Evolutionary conservation across 2,888 invertebrate genomes (phyloP), one percentile per base, ranked within the genome.

Genomic region (Baccha elongata): DNA sequence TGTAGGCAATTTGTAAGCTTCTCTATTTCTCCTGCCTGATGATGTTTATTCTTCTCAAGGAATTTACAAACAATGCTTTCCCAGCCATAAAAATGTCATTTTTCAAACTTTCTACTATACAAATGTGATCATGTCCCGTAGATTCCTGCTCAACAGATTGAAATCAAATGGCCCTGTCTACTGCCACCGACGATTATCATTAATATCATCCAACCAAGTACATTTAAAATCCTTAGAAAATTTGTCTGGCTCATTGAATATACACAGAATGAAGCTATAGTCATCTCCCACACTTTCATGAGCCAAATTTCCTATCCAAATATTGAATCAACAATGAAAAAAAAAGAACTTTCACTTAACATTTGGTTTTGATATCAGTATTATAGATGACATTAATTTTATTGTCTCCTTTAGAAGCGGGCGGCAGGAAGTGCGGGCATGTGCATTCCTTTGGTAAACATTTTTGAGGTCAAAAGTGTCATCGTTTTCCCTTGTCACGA

Each of bases 401-500:
- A 62, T 32, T 48, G 74, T 44, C 68, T 62, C 67, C 79, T 48
- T 26, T n/a, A n/a, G 21, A 37, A 52, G 74, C 46, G 37, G 37
- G 13, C 11, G 21, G 17, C 29, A 60, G 55, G 23, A 21, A 26
- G 42, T n/a, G n/a, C 1, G 26, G 60, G 42, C 76, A 72, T 60
- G 60, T 76, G 69, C 19, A 69, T 76, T 72, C 71, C 68, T 71
- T 32, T 58, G 32, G 15, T 8, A 23, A 46, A 53, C 13, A 40
- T 29, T 60, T 72, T 58, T 32, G 55, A 60, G 29, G 55, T 46
- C 60, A 74, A 55, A 55, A 64, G 15, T 37, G 48, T 75, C 44
- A 29, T 76, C 48, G 60, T 58, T 81, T 81, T 81, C 76, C 81
- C 76, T 76, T 62, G 76, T 81, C 81, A 81, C 81, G 81, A 81